Evolutionary conservation across 1,140 invertebrate species (phyloP).

Genomic region (Leptonema lineaticorne): DNA sequence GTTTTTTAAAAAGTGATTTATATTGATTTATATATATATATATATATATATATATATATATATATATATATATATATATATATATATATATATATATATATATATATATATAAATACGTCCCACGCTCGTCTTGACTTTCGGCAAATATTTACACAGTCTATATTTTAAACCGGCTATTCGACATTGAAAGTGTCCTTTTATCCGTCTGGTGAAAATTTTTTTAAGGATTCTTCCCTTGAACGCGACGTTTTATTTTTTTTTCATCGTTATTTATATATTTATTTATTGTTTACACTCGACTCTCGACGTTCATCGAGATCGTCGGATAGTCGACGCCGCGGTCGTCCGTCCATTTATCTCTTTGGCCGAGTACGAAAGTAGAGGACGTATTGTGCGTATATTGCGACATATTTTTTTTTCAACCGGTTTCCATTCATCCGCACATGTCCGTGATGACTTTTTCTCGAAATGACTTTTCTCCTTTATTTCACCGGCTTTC

Average conservation of each 20-base stretch:
- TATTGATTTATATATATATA: too few relatives aligned
- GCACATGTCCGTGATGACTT: background rate
- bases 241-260: background rate
- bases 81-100: background rate
- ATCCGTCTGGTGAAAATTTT: conserved; percentile 20
- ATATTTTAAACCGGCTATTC: conserved; percentile 36
- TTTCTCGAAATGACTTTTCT: conserved; percentile 8
- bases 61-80: background rate
- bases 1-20: conserved; percentile 19
- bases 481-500: too few relatives aligned
- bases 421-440: background rate
- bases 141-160: conserved; percentile 36
- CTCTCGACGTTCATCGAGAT: too few relatives aligned
- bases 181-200: conserved; percentile 35
- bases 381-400: too few relatives aligned
- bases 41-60: too few relatives aligned
- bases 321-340: background rate
- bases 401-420: background rate
- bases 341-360: background rate
- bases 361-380: background rate
- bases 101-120: too few relatives aligned
- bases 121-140: conserved; percentile 22
- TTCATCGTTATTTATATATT: background rate
- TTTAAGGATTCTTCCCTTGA: background rate
- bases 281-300: too few relatives aligned